Evolutionary conservation across 2,797 vertebrate species (phyloP), one percentile per base, ranked within the genome.

Genomic region (Clamator glandarius): DNA sequence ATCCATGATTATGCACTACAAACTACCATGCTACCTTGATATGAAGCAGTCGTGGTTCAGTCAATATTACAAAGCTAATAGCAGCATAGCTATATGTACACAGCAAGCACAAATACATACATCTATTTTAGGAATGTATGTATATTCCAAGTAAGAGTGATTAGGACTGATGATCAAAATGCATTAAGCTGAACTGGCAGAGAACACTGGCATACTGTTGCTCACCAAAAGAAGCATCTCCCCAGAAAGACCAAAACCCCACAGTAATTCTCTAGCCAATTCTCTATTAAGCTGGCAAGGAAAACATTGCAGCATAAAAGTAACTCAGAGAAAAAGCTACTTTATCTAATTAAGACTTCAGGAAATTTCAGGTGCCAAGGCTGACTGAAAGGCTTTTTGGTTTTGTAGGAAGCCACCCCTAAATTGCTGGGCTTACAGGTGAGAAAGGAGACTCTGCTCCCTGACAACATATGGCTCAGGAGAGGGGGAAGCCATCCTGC

Each of bases 151-250:
- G 72, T 84, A 9, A 42, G 86, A 69, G 35, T 68, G 39, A 33
- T 84, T 88, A 19, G 82, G 42, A 84, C 41, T 23, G 33, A 44
- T 33, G 21, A 66, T 35, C 63, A 73, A 79, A 82, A 91, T 42
- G 59, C 51, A 87, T 54, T 46, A 64, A 52, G 29, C 28, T 59
- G 28, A 35, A 50, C 12, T 26, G 62, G 26, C 42, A 62, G 33
- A 82, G 42, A 76, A 79, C 26, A 39, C 8, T 3, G 31, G 15
- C 31, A 54, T 12, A 79, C 87, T 6, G 8, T 66, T 94, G 63
- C 15, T 87, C 44, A 73, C 68, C 50, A 42, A 17, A 0, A 64
- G 44, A 76, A 41, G 6, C 44, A 75, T 24, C 8, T 3, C 3
- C 17, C 13, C 1, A 12, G 6, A 31, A 63, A 54, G 15, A 15